Evolutionary conservation across 1,140 invertebrate genomes (phyloP).

Genomic region (Leptoteleia sp.): DNA sequence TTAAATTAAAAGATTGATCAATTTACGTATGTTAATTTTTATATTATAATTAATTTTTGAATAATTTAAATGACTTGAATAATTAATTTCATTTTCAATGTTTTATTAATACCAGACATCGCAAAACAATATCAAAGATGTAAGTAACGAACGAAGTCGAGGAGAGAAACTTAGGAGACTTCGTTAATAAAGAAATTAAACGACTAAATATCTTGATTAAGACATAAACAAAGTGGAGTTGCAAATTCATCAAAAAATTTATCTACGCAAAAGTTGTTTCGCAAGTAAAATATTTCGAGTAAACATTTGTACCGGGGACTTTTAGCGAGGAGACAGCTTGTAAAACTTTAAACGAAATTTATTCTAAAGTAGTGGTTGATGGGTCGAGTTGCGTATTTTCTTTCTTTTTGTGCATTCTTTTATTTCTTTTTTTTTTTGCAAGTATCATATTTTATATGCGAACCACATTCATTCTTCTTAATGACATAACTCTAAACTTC

Average conservation of each 20-base stretch:
- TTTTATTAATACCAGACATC: no score
- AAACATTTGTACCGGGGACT: slow-evolving; percentile 30
- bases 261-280: slow-evolving; percentile 19
- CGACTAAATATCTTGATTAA: background rate
- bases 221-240: slow-evolving; percentile 7
- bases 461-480: slow-evolving; percentile 60
- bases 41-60: no score
- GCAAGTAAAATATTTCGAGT: slow-evolving; percentile 21
- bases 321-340: slow-evolving; percentile 26
- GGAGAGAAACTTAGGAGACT: background rate
- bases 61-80: no score
- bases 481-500: slow-evolving; percentile 63
- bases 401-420: no score
- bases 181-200: background rate
- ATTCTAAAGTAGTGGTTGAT: slow-evolving; percentile 58
- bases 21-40: no score
- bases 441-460: slow-evolving; percentile 54
- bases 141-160: no score
- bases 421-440: slow-evolving; percentile 1
- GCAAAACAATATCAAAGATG: no score
- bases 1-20: no score
- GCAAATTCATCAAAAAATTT: slow-evolving; percentile 20
- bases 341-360: slow-evolving; percentile 57
- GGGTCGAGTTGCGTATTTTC: slow-evolving; percentile 21
- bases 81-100: no score